A percentile compares a stretch with the other conserved stretches of the same genome.
phyloP scores from a whole-genome alignment of 1,140 invertebrate genomes.

The Whitmania pigra region DNA sequence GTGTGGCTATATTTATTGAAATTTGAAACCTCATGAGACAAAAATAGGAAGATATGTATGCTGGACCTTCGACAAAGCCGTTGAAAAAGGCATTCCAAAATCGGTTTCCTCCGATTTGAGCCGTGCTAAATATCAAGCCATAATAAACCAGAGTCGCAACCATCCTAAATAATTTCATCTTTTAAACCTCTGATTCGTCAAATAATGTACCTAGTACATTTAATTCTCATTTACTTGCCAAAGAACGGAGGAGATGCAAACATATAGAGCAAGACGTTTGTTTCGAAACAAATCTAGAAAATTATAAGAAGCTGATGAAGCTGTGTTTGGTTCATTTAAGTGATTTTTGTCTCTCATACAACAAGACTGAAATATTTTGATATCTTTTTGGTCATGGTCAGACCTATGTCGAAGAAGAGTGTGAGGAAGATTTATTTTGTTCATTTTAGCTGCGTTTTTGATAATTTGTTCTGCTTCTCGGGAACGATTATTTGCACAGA shows the following conservation, averaged over 20 bases:
- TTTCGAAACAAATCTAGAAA: conserved; percentile 24
- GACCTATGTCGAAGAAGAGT: background rate
- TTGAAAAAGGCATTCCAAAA: conserved; percentile 37
- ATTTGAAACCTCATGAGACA: conserved; percentile 28
- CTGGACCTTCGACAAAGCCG: conserved; percentile 36
- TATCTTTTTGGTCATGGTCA: background rate
- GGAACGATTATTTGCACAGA: conserved; percentile 25
- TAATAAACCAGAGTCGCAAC: conserved; percentile 37
- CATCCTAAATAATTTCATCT: conserved; percentile 27
- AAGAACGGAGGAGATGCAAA: conserved; percentile 36
- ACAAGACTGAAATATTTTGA: background rate
- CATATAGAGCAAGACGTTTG: conserved; percentile 29
- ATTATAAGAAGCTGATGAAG: background rate
- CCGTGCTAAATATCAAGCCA: conserved; percentile 34
- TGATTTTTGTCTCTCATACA: background rate
- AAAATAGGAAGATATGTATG: conserved; percentile 32
- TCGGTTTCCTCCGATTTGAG: conserved; percentile 32
- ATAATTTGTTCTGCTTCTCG: conserved; percentile 28
- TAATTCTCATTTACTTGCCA: conserved; percentile 24
- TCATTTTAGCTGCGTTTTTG: conserved; percentile 24
- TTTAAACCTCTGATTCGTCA: background rate
- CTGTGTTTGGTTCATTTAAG: background rate
- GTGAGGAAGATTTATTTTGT: conserved; percentile 11
- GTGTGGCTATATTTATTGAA: background rate
- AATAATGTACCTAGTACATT: background rate